Evolutionary conservation across 2,888 invertebrate species (phyloP), one percentile per base, ranked within the genome.

Genomic region (Theretra japonica): DNA sequence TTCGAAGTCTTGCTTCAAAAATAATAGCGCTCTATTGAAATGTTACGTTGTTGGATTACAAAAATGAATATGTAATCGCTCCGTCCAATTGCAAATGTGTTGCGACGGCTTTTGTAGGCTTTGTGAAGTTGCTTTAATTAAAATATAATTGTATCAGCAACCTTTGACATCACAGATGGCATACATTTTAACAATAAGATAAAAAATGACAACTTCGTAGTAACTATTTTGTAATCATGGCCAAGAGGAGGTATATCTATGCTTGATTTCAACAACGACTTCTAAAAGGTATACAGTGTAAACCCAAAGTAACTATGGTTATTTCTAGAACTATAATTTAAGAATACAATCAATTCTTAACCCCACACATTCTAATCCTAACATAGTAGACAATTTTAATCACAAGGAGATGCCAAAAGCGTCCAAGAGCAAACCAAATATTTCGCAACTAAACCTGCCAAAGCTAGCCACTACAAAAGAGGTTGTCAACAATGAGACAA

Each of bases 381-480:
- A 33, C 11, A 33, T n/a, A n/a, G 1, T 17, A n/a, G 5, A 17
- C 33, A 28, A n/a, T n/a, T n/a, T n/a, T n/a, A 33, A 48, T 2
- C 11, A 62, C 15, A 65, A 48, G 23, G 48, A 23, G 30, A 41
- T 62, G 15, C 33, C 15, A 33, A 21, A 19, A 19, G 50, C 60
- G 56, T 15, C 33, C 15, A 33, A 21, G 7, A 19, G 50, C 60
- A 62, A 30, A 6, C 19, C 30, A 11, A 41, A 41, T 41, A 15
- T 41, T 41, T 15, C 41, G 11, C 19, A 23, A 70, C 30, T 30
- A 62, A 53, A 23, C 58, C 30, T 48, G 53, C 60, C 30, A 53
- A 71, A 71, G 41, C 41, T 41, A 65, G 33, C 48, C 60, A 25
- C 28, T 23, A 71, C 75, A 77, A 73, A 76, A 69, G 70, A 71